These are phyloP conservation scores for Phaethornis superciliosus DNA, from an alignment of 2,113 vertebrate species.

Conservation along the genomic window DNA sequence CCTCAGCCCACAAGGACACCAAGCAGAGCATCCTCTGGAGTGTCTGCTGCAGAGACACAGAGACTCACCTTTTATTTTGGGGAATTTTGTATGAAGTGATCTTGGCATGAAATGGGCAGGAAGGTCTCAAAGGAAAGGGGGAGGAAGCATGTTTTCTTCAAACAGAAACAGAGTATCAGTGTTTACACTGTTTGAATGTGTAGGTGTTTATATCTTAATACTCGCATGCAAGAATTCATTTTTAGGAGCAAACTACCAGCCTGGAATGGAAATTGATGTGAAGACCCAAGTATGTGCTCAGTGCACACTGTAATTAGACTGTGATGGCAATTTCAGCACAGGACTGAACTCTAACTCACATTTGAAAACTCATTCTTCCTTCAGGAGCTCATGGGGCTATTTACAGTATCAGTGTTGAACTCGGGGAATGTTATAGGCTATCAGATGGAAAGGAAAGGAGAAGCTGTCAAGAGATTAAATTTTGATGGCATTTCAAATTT, in stretches of 20 bases:
- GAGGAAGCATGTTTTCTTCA: background rate
- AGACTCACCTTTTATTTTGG: background rate
- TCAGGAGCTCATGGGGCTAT: background rate
- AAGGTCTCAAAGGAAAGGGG: too few species aligned
- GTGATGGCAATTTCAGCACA: constrained; percentile 4
- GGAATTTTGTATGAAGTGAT: background rate
- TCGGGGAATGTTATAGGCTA: background rate
- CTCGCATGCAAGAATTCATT: background rate
- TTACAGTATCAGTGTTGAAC: background rate
- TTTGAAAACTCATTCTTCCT: constrained; percentile 15
- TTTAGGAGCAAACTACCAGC: background rate
- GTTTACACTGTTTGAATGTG: background rate
- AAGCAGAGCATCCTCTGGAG: background rate
- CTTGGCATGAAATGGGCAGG: background rate
- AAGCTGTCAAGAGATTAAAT: constrained; percentile 1
- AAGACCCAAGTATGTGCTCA: background rate
- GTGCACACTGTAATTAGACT: background rate
- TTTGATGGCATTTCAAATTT: constrained; percentile 5
- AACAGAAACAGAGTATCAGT: background rate
- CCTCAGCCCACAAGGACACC: background rate
- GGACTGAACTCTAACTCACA: constrained; percentile 12
- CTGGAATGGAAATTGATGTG: background rate
- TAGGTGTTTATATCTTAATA: background rate
- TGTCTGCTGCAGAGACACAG: background rate
- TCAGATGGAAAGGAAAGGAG: background rate